Conservation (phyloP, 37 sponge, comb jelly and placozoan species). For the Chondrosia reniformis region DNA sequence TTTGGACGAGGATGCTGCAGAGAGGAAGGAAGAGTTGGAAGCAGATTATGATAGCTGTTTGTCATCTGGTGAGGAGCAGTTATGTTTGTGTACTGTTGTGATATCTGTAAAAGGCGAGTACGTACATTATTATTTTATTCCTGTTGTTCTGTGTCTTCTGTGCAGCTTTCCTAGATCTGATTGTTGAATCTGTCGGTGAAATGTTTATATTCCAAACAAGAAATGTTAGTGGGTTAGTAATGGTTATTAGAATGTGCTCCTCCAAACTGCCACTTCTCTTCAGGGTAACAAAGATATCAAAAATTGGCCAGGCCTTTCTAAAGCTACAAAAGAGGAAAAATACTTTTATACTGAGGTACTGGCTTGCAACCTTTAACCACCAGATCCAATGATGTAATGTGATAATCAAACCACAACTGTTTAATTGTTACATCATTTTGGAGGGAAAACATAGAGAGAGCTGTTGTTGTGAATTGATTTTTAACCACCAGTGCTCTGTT, state of each 20-base stretch:
- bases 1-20: not conserved
- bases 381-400: too few species aligned
- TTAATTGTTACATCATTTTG: too few species aligned
- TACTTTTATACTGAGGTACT: conserved; percentile 3
- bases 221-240: not conserved
- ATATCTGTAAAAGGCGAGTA: too few species aligned
- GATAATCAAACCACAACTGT: too few species aligned
- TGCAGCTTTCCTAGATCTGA: conserved; percentile 26
- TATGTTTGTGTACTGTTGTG: not conserved
- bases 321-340: not conserved
- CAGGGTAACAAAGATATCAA: conserved; percentile 16
- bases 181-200: conserved; percentile 20
- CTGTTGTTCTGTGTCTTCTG: too few species aligned
- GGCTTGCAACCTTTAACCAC: too few species aligned
- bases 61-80: not conserved
- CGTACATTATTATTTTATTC: too few species aligned
- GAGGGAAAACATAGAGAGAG: too few species aligned
- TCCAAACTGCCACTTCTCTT: not conserved
- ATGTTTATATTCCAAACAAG: not conserved
- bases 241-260: not conserved
- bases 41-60: conserved; percentile 6
- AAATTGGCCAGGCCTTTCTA: not conserved
- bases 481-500: too few species aligned
- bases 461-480: too few species aligned
- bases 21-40: not conserved